A percentile compares a stretch with the other conserved stretches of the same genome.
phyloP scores from a whole-genome alignment of 2,888 invertebrate species.

The Eupithecia subfuscata region DNA sequence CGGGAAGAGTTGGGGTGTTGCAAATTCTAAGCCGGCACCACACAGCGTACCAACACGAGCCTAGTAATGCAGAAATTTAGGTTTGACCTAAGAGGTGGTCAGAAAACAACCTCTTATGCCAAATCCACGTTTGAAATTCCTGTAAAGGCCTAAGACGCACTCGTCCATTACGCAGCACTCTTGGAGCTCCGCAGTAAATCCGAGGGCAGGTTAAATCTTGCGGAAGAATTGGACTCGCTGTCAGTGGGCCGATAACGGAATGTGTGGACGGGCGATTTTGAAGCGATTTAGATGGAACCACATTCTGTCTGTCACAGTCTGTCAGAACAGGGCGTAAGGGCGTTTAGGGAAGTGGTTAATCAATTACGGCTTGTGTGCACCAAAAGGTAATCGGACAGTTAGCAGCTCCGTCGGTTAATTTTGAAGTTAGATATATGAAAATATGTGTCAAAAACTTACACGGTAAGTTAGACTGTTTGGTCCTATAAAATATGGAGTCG shows the following conservation, averaged over 20 bases:
- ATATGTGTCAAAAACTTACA: too few species aligned
- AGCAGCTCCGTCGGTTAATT: too few species aligned
- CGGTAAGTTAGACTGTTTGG: too few species aligned
- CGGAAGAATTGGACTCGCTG: constrained; percentile 52
- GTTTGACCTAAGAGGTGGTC: too few species aligned
- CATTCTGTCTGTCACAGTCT: not conserved
- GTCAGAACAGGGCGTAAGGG: not conserved
- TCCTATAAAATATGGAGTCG: too few species aligned
- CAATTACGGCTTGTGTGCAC: not conserved
- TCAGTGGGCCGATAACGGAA: constrained; percentile 38
- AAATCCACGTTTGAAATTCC: not conserved
- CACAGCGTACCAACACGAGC: too few species aligned
- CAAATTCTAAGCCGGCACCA: too few species aligned
- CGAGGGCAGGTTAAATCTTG: constrained; percentile 52
- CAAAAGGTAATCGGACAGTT: too few species aligned
- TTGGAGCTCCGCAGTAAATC: constrained; percentile 43
- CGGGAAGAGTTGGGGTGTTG: too few species aligned
- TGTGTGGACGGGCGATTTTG: constrained; percentile 23
- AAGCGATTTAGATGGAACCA: not conserved
- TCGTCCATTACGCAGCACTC: constrained; percentile 2
- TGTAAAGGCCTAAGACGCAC: not conserved
- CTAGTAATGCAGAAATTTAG: too few species aligned
- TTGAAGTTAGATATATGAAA: too few species aligned
- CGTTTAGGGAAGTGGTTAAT: not conserved
- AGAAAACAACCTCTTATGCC: too few species aligned